Evolutionary conservation across 2,888 invertebrate species (phyloP).

Genomic region (Nomada goodeniana): DNA sequence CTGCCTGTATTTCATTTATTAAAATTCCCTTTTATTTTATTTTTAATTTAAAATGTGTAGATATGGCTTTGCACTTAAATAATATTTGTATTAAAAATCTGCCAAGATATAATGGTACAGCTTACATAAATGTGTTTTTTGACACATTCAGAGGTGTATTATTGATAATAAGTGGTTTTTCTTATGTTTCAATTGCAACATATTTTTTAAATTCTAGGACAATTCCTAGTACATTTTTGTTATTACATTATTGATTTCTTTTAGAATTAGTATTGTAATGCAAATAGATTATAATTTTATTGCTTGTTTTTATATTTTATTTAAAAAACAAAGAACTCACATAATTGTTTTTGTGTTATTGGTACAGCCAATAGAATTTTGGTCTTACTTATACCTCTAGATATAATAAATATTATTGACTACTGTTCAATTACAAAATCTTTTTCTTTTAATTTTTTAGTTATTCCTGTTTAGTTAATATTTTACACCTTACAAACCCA

Average conservation of each 20-base stretch:
- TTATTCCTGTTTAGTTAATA: neutral
- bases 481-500: neutral
- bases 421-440: conserved; percentile 8
- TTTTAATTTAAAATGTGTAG: conserved; percentile 1
- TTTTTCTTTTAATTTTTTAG: conserved; percentile 6
- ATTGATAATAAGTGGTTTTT: too few relatives aligned
- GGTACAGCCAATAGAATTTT: conserved; percentile 7
- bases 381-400: conserved; percentile 12
- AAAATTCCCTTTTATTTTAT: neutral
- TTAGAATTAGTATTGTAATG: neutral
- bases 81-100: neutral
- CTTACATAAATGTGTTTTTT: neutral
- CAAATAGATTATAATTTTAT: neutral
- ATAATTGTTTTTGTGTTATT: neutral
- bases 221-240: too few relatives aligned
- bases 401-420: conserved; percentile 29
- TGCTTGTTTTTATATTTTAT: neutral
- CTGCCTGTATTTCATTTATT: conserved; percentile 41
- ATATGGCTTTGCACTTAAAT: neutral
- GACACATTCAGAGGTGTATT: neutral
- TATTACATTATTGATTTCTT: too few relatives aligned
- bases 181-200: too few relatives aligned
- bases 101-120: neutral
- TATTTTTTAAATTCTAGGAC: too few relatives aligned
- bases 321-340: neutral